Conservation (phyloP, 2,797 vertebrate genomes). For the Characodon lateralis region DNA sequence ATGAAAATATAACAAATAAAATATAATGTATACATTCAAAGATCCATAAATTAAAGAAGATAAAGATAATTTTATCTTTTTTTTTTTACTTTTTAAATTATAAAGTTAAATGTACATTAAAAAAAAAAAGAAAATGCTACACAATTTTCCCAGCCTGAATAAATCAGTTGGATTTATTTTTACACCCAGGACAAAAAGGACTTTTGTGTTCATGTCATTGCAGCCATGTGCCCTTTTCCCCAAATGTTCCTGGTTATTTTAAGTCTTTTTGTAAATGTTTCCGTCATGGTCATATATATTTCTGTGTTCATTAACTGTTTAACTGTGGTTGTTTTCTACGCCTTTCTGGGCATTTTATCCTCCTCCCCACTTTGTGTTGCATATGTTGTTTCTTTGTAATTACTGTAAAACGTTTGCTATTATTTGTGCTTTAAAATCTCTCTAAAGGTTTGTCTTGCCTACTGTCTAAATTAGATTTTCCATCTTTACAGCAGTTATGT, state of each 20-base stretch:
- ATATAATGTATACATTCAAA: constrained; percentile 24
- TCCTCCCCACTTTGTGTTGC: neutral
- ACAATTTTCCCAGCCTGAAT: neutral
- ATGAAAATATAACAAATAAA: neutral
- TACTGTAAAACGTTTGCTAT: neutral
- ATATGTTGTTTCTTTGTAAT: neutral
- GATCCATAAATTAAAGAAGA: constrained; percentile 16
- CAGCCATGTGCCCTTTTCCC: too few species aligned
- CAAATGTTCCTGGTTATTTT: neutral
- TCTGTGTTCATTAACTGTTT: too few species aligned
- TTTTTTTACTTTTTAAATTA: neutral
- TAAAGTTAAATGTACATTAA: neutral
- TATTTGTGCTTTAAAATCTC: neutral
- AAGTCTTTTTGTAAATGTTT: neutral
- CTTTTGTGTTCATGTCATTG: too few species aligned
- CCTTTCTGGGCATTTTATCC: neutral
- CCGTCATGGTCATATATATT: neutral
- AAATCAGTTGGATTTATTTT: neutral
- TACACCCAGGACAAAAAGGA: neutral
- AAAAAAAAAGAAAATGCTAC: neutral
- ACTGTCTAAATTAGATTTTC: too few species aligned
- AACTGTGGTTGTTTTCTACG: neutral
- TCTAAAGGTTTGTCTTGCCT: too few species aligned
- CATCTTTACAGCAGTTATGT: too few species aligned
- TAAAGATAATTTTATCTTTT: neutral